A percentile compares a stretch with the other conserved stretches of the same genome.
Conservation (phyloP, 2,888 invertebrate species). For the Perithous albicinctus region DNA sequence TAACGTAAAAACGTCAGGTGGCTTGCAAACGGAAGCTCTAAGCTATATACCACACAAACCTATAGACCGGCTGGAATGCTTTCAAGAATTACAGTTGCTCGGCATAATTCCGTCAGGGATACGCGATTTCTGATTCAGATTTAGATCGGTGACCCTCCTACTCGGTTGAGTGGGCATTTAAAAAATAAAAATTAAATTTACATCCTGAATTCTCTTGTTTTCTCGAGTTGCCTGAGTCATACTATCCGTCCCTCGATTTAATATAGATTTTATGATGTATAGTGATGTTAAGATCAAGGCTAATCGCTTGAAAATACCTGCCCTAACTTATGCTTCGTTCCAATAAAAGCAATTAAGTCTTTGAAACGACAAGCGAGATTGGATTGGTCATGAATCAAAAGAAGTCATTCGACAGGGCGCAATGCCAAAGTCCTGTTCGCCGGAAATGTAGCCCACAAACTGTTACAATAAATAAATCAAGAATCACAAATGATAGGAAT, state of each 20-base stretch:
- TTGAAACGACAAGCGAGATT: slow-evolving; percentile 35
- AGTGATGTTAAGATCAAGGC: slow-evolving; percentile 1
- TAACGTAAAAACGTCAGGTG: not conserved
- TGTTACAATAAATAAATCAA: not conserved
- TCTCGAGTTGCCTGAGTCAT: slow-evolving; percentile 6
- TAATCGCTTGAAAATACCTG: not conserved
- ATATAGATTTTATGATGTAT: slow-evolving; percentile 33
- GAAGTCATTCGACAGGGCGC: slow-evolving; percentile 38
- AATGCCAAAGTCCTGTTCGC: slow-evolving; percentile 43
- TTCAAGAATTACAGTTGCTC: slow-evolving; percentile 65
- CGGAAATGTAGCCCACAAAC: slow-evolving; percentile 21
- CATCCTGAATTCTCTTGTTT: slow-evolving; percentile 1
- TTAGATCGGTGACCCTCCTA: slow-evolving; percentile 65
- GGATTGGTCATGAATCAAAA: slow-evolving; percentile 17
- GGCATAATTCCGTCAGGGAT: slow-evolving; percentile 64
- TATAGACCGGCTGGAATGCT: slow-evolving; percentile 58
- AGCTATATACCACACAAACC: slow-evolving; percentile 15
- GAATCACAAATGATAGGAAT: not conserved
- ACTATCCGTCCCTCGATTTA: slow-evolving; percentile 8
- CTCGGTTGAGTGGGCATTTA: slow-evolving; percentile 32
- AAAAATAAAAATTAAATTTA: slow-evolving; percentile 47
- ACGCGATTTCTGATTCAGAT: slow-evolving; percentile 56
- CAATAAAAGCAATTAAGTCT: slow-evolving; percentile 40
- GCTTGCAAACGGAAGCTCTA: slow-evolving; percentile 8
- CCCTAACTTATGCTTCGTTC: not conserved